Conservation (phyloP, 2,113 vertebrate genomes). For the Oncorhynchus nerka region DNA sequence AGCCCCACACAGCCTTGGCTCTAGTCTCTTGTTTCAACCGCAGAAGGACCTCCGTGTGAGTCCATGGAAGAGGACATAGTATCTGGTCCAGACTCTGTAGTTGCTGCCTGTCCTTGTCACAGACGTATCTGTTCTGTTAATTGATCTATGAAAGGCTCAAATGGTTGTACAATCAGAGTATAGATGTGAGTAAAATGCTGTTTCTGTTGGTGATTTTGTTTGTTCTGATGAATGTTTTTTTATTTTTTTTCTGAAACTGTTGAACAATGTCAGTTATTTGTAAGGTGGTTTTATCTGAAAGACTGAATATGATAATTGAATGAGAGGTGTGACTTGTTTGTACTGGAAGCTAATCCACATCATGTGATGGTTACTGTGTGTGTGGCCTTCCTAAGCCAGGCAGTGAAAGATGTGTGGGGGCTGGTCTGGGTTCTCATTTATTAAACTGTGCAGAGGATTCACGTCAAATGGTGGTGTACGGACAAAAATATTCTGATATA, state of each 20-base stretch:
- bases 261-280: background rate
- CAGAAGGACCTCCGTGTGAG: constrained; percentile 24
- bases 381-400: background rate
- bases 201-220: background rate
- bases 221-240: background rate
- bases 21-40: constrained; percentile 23
- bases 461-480: too few species aligned
- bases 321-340: too few species aligned
- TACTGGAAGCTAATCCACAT: background rate
- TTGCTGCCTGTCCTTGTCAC: background rate
- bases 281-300: too few species aligned
- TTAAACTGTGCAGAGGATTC: too few species aligned
- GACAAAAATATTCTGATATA: too few species aligned
- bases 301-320: too few species aligned
- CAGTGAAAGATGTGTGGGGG: background rate
- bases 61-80: background rate
- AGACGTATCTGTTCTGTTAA: background rate
- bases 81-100: background rate
- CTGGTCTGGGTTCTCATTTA: background rate
- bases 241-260: background rate
- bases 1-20: constrained; percentile 18
- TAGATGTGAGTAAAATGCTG: constrained; percentile 50
- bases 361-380: background rate
- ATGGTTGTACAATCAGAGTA: constrained; percentile 46
- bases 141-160: constrained; percentile 6